A percentile compares a stretch with the other conserved stretches of the same genome.
phyloP scores from a whole-genome alignment of 2,797 vertebrate genomes.

The Poecilia gillii region DNA sequence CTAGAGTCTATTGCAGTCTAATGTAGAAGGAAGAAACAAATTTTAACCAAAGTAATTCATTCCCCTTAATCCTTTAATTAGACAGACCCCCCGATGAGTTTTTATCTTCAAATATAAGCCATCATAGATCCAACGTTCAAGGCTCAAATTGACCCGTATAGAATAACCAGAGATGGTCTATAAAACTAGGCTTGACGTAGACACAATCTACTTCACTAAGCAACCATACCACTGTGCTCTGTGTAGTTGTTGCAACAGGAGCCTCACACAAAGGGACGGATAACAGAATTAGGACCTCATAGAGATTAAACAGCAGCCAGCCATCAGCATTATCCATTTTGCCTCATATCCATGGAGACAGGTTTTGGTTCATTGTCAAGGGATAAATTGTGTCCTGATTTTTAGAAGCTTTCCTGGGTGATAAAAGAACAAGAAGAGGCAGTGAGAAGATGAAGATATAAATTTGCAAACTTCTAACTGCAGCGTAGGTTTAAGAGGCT shows the following conservation, averaged over 20 bases:
- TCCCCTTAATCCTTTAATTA: slow-evolving; percentile 35
- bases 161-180: slow-evolving; percentile 18
- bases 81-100: slow-evolving; percentile 9
- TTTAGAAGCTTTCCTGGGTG: slow-evolving; percentile 9
- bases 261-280: slow-evolving; percentile 3
- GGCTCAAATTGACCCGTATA: not conserved
- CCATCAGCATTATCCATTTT: slow-evolving; percentile 27
- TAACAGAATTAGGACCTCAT: slow-evolving; percentile 34
- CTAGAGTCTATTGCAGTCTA: slow-evolving; percentile 19
- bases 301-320: slow-evolving; percentile 35
- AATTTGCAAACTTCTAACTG: slow-evolving; percentile 21
- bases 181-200: slow-evolving; percentile 1
- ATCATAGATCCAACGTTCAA: slow-evolving; percentile 5
- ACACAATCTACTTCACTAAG: not conserved
- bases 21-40: slow-evolving; percentile 25
- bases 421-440: slow-evolving; percentile 25
- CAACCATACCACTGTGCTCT: not conserved
- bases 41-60: slow-evolving; percentile 40
- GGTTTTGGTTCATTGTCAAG: slow-evolving; percentile 32
- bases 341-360: slow-evolving; percentile 60
- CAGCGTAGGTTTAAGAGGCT: not conserved
- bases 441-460: slow-evolving; percentile 8
- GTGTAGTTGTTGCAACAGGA: not conserved
- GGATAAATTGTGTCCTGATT: slow-evolving; percentile 30
- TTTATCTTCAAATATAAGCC: slow-evolving; percentile 22